Evolutionary conservation across 2,888 invertebrate genomes (phyloP).

Genomic region (Nysson spinosus): DNA sequence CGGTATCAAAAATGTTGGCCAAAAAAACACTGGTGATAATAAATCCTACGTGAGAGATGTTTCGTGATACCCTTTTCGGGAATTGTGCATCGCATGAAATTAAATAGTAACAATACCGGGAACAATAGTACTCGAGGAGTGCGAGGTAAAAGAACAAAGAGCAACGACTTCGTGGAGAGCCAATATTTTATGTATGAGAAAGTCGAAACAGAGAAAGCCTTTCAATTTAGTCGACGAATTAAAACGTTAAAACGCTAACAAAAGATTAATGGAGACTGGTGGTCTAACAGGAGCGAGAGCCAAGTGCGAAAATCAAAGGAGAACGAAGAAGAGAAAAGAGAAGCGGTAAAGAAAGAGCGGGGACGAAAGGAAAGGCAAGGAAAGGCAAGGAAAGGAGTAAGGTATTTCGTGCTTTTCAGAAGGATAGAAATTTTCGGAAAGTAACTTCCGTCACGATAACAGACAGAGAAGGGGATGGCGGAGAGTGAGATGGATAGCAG

Average conservation of each 20-base stretch:
- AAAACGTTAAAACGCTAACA: constrained; percentile 10
- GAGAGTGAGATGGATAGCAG: too few species aligned
- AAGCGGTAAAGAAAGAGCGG: neutral
- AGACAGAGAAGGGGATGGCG: neutral
- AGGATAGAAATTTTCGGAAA: neutral
- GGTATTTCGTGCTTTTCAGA: neutral
- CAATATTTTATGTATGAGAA: neutral
- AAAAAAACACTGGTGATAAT: too few species aligned
- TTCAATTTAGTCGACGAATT: constrained; percentile 14
- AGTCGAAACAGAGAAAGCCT: constrained; percentile 1
- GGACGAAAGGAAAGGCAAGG: too few species aligned
- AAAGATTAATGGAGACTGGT: constrained; percentile 4
- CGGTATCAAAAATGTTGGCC: too few species aligned
- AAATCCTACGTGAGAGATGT: too few species aligned
- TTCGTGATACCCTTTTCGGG: too few species aligned
- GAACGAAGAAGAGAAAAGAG: neutral
- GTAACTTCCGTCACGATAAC: neutral
- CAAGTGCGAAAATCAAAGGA: neutral
- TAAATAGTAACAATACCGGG: too few species aligned
- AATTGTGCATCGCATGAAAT: too few species aligned
- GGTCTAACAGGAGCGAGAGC: neutral
- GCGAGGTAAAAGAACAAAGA: neutral
- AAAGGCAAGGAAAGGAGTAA: too few species aligned
- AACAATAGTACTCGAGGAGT: too few species aligned
- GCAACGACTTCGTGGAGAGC: neutral